Evolutionary conservation across 1,140 invertebrate genomes (phyloP).

Genomic region (Yoshiicerus persimilis): DNA sequence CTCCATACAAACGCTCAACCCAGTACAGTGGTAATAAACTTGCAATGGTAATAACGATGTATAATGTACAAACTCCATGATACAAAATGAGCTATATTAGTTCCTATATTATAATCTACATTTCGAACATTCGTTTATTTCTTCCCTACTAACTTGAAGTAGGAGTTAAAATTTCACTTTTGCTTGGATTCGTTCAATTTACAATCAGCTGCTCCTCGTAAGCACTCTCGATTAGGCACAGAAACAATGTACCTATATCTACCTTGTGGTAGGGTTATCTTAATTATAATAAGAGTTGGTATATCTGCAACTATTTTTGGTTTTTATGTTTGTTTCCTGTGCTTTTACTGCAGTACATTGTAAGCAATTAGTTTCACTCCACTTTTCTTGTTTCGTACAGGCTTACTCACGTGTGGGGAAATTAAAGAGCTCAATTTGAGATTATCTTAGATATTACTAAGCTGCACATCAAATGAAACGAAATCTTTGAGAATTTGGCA

Average conservation of each 20-base stretch:
- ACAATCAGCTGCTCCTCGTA: not conserved
- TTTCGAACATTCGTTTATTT: not conserved
- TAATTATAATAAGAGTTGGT: no score
- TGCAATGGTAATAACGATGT: not conserved
- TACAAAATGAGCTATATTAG: not conserved
- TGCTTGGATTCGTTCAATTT: constrained; percentile 13
- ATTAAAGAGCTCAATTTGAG: no score
- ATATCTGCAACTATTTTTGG: no score
- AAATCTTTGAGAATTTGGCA: not conserved
- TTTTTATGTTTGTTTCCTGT: no score
- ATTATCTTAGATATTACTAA: no score
- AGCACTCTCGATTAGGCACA: not conserved
- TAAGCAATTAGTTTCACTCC: no score
- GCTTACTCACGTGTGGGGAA: no score
- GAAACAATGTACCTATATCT: not conserved
- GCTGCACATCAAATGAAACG: no score
- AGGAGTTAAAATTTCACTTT: not conserved
- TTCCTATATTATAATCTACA: not conserved
- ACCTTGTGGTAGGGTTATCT: not conserved
- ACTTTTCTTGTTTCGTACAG: no score
- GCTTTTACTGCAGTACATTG: no score
- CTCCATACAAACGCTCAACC: not conserved
- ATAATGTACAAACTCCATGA: not conserved
- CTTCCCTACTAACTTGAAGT: not conserved
- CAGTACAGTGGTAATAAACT: no score